Base-by-base conservation (phyloP, 2,797 vertebrate species). In the Crenuchus spilurus region DNA sequence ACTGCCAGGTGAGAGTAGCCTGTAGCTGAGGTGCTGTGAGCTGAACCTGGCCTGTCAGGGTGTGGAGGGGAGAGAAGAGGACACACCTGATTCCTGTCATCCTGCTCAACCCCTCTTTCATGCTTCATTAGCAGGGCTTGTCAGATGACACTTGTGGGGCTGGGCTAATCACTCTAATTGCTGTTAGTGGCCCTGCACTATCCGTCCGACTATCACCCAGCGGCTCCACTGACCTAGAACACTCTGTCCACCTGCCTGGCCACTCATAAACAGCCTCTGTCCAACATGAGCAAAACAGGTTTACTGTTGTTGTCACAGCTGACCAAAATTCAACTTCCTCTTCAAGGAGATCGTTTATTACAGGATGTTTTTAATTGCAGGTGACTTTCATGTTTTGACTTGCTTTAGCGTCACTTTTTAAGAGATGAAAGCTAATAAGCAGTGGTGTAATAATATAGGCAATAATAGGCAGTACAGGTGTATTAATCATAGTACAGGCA, bases 81-180 rank as follows among this genome's bases (percentile, higher is more conserved):
- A 26, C 14, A 4, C 44, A 54, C 51, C 49, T 51, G 26, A 66
- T 49, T 57, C 41, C 33, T 73, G 49, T 80, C 72, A 60, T 62
- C 26, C 66, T 42, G 22, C 41, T 61, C 73, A 18, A 11, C 42
- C 57, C 33, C 66, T 75, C 74, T 77, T n/a, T 75, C 72, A 64
- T 35, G 74, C 77, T 83, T 70, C 82, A 77, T 83, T 81, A 75
- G 70, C 22, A 63, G 39, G 52, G 54, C 33, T 72, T 77, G 79
- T 83, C 70, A 70, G 61, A 76, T 46, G 41, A 74, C 48, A 57
- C 65, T 73, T 44, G 18, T 6, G 52, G 55, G 66, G 51, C 60
- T 51, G 6, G 6, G 65, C 70, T 79, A 73, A 79, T 76, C 80
- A 63, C 24, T 41, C 48, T 61, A 76, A 79, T 70, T 28, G 48